Percentiles rank a stretch among this genome's conserved stretches.
Conservation (phyloP, 92 coral and sea anemone species). For the Phenganax subtilis region DNA sequence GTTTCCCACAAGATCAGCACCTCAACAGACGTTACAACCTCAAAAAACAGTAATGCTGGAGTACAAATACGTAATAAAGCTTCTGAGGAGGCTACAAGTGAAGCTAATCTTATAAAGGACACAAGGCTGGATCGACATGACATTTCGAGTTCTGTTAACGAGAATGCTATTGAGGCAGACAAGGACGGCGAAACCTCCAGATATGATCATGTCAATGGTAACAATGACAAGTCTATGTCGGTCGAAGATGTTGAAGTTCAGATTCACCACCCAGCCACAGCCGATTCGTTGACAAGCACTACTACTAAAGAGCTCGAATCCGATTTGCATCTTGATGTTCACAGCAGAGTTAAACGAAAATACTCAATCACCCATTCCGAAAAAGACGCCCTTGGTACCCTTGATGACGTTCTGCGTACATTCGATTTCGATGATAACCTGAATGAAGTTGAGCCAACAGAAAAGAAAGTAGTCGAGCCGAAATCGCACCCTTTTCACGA, state of each 20-base stretch:
- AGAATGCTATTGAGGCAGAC: neutral
- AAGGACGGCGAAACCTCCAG: neutral
- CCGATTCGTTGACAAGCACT: neutral
- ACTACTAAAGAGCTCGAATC: neutral
- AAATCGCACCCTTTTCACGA: neutral
- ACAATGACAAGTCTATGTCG: neutral
- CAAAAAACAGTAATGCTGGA: neutral
- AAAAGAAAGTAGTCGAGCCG: neutral
- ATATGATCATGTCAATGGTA: neutral
- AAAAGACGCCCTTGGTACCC: conserved; percentile 25
- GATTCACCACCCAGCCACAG: neutral
- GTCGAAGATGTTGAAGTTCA: conserved; percentile 3
- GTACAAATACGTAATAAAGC: neutral
- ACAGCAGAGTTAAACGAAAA: neutral
- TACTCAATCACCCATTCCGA: conserved; percentile 21
- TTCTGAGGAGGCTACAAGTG: neutral
- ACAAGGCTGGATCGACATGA: neutral
- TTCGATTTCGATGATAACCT: conserved; percentile 34
- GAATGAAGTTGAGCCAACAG: neutral
- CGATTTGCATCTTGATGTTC: neutral
- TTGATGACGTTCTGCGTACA: conserved; percentile 15
- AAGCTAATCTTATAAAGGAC: neutral
- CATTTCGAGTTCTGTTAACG: neutral
- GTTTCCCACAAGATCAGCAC: conserved; percentile 8
- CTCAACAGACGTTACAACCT: neutral